Evolutionary conservation across 2,797 vertebrate species (phyloP).

Genomic region (Synanceia verrucosa): DNA sequence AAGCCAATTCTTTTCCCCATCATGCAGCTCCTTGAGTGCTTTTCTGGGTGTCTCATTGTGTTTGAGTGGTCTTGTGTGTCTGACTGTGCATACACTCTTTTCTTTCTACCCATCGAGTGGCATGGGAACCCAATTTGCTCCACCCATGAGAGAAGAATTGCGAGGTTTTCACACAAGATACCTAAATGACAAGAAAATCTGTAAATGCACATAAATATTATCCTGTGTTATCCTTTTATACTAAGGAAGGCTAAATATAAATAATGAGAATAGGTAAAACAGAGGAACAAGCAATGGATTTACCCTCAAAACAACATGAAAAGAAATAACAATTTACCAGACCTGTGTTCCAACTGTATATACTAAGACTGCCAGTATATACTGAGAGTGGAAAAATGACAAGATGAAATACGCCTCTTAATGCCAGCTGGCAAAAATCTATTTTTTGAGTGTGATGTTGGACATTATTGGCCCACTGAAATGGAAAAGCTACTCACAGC

Average conservation of each 20-base stretch:
- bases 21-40: conserved; percentile 10
- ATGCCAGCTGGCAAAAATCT: conserved; percentile 21
- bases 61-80: background rate
- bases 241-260: background rate
- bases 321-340: background rate
- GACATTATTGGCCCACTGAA: background rate
- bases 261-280: background rate
- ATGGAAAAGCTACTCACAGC: background rate
- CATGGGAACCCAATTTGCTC: background rate
- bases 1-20: conserved; percentile 30
- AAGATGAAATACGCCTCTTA: background rate
- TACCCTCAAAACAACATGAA: background rate
- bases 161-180: background rate
- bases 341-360: background rate
- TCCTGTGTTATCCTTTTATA: background rate
- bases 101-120: background rate
- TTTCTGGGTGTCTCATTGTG: background rate
- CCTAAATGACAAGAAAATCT: background rate
- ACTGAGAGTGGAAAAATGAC: background rate
- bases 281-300: background rate
- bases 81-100: background rate
- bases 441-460: background rate
- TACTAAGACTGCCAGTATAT: background rate
- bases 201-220: background rate
- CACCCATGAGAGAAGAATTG: too few species aligned